Conservation (phyloP, 2,113 vertebrate genomes). For the Rana temporaria region DNA sequence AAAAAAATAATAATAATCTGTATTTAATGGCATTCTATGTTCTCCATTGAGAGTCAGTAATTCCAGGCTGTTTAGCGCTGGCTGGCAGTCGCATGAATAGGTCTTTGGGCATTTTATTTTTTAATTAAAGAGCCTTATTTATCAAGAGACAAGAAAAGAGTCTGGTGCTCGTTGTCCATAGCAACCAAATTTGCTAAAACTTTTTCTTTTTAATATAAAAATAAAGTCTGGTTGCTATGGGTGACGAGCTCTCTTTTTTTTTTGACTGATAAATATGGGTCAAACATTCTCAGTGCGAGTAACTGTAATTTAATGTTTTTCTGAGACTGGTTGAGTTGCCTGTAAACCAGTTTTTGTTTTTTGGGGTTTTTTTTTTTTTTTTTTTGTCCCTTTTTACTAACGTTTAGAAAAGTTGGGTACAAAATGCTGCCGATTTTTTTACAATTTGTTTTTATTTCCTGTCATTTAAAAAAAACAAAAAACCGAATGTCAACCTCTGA, state of each 20-base stretch:
- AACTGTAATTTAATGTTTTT: slow-evolving; percentile 8
- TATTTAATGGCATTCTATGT: slow-evolving; percentile 39
- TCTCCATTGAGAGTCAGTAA: slow-evolving; percentile 57
- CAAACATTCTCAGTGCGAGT: slow-evolving; percentile 27
- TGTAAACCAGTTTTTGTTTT: slow-evolving; percentile 1
- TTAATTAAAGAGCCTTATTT: background rate
- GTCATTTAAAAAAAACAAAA: background rate
- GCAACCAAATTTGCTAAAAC: too few species aligned
- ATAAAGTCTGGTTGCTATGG: too few species aligned
- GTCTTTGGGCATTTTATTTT: background rate
- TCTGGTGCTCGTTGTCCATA: too few species aligned
- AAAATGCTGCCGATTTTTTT: slow-evolving; percentile 62
- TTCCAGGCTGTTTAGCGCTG: slow-evolving; percentile 23
- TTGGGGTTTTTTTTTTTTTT: slow-evolving; percentile 11
- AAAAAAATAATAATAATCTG: background rate
- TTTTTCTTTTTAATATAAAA: too few species aligned
- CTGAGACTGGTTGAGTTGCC: slow-evolving; percentile 34
- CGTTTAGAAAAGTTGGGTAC: slow-evolving; percentile 56
- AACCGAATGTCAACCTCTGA: slow-evolving; percentile 64
- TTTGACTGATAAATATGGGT: too few species aligned
- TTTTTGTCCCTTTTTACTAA: slow-evolving; percentile 57
- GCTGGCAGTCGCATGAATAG: slow-evolving; percentile 20
- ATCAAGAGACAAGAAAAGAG: too few species aligned
- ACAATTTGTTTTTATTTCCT: slow-evolving; percentile 46
- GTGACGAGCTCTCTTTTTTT: too few species aligned